Percentiles rank a stretch among this genome's conserved stretches.
These are phyloP conservation scores for Rhipidura dahli DNA, from an alignment of 2,113 vertebrate species.

Conservation along the genomic window DNA sequence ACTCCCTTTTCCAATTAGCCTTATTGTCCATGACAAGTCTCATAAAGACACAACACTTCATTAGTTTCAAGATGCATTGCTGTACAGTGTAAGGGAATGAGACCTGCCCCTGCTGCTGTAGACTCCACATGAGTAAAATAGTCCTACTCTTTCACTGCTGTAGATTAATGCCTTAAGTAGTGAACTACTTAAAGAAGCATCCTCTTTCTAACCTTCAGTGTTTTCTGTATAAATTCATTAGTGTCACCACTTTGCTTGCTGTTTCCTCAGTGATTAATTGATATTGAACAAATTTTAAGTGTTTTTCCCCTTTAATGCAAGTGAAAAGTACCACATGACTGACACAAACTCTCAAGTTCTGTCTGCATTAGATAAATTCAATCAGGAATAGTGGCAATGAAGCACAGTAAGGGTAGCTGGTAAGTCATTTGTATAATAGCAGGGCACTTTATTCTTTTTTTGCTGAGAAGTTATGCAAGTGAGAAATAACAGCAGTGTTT, in stretches of 20 bases:
- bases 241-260: not conserved
- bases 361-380: not conserved
- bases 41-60: constrained; percentile 45
- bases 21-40: constrained; percentile 55
- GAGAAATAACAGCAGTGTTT: not conserved
- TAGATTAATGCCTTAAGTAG: not conserved
- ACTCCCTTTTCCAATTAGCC: constrained; percentile 28
- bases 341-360: not conserved
- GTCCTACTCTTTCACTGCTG: not conserved
- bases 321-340: not conserved
- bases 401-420: not conserved
- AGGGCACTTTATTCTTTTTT: not conserved
- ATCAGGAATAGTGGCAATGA: not conserved
- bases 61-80: constrained; percentile 48
- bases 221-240: not conserved
- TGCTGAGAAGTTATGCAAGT: not conserved
- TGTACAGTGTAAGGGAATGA: not conserved
- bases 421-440: not conserved
- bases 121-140: not conserved
- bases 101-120: not conserved
- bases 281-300: not conserved
- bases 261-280: not conserved
- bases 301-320: not conserved
- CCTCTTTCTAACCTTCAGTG: not conserved
- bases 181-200: not conserved